Base-by-base conservation (phyloP, 2,888 invertebrate genomes). In the Lasioglossum leucozonium region DNA sequence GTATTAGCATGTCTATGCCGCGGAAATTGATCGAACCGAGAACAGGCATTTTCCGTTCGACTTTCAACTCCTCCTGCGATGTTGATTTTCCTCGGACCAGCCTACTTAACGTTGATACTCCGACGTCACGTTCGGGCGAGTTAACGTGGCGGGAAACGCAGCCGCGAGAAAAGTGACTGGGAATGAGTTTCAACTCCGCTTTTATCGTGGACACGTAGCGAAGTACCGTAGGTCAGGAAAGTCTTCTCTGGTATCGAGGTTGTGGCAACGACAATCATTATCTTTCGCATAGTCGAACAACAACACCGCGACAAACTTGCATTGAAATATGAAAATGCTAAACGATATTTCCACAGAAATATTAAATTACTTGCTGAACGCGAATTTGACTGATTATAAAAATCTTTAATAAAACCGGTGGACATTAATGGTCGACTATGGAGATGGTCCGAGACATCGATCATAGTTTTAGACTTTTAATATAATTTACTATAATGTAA, bases 221-320 rank as follows among this genome's bases (percentile, higher is more conserved):
- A 73, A 71, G 75, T 81, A 85, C 79, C 79, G 74, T 77, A 83
- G 76, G 67, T 79, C 78, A 79, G 72, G 62, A 81, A 77, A 82
- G 79, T 80, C 77, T 67, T 51, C 77, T 77, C 62, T 34, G 65
- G 58, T 72, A 88, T 84, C 75, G 84, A 86, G 81, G 72, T 86
- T 87, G 69, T 47, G n/a, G 40, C 55, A 72, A 79, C 55, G 72
- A 42, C 62, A 58, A 77, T 51, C 76, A 88, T 88, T 84, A 82
- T 80, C 82, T 74, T 67, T 72, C 82, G 22, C 67, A 22, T 67
- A 34, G 37, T 34, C 34, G 34, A 81, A 69, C 71, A 69, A 78
- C 62, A 81, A 82, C 72, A 34, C 55, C 77, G 30, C 4, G 37
- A n/a, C 51, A 58, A 58, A 51, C 69, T 18, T 16, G 30, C 22